These are phyloP conservation scores for Panthera tigris DNA, from an alignment of 2,113 vertebrate species.

Conservation along the genomic window DNA sequence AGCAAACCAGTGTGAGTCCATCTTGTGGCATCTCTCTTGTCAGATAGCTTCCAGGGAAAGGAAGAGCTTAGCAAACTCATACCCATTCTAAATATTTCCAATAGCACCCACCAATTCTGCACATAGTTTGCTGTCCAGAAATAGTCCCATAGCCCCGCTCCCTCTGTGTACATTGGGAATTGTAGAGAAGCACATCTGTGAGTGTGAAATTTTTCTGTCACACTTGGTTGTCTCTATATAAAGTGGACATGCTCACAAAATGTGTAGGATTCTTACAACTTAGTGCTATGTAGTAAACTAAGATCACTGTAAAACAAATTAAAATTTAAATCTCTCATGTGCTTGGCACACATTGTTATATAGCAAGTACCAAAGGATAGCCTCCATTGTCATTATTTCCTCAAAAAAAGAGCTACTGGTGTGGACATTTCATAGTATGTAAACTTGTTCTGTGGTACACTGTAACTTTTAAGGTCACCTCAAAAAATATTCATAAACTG, in stretches of 20 bases:
- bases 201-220: neutral
- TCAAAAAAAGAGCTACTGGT: neutral
- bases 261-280: neutral
- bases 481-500: neutral
- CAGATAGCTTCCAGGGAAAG: neutral
- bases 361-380: neutral
- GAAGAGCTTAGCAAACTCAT: neutral
- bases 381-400: neutral
- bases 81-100: neutral
- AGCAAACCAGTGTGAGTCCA: neutral
- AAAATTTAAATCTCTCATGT: neutral
- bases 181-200: neutral
- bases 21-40: neutral
- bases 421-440: neutral
- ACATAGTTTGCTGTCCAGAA: neutral
- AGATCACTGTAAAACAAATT: neutral
- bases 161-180: neutral
- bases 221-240: neutral
- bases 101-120: neutral
- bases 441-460: neutral
- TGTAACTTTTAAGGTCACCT: neutral
- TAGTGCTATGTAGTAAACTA: neutral
- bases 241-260: neutral
- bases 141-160: neutral
- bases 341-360: neutral